Conservation (phyloP, 1,140 invertebrate genomes). For the Brachionus asplanchnoidis region DNA sequence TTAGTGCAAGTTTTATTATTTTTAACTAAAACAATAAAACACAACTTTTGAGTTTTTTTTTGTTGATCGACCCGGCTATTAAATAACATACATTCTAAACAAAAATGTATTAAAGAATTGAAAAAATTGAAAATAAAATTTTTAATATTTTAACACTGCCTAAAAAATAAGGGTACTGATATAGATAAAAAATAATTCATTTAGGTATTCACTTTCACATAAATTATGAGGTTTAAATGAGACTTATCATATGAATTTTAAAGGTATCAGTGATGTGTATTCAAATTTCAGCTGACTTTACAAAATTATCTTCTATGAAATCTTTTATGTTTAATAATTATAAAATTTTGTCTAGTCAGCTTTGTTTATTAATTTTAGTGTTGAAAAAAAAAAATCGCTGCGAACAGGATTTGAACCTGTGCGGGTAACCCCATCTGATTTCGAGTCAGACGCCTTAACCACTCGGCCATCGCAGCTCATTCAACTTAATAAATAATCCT, state of each 20-base stretch:
- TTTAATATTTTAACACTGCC: not conserved
- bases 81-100: not conserved
- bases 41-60: not conserved
- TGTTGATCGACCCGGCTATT: not conserved
- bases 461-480: constrained; percentile 41
- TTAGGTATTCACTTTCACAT: not conserved
- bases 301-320: not conserved
- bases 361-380: not conserved
- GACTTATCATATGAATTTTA: not conserved
- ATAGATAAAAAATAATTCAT: not conserved
- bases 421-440: constrained; percentile 41
- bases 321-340: not conserved
- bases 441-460: constrained; percentile 42
- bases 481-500: not conserved
- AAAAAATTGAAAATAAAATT: not conserved
- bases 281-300: not conserved
- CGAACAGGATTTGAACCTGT: constrained; percentile 42
- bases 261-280: not conserved
- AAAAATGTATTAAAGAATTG: not conserved
- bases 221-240: not conserved
- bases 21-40: not conserved
- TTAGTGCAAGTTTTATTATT: not conserved
- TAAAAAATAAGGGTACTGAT: not conserved
- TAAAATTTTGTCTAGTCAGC: not conserved
- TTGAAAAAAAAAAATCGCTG: not conserved